These are phyloP conservation scores for Thamnophis elegans DNA, from an alignment of 2,797 vertebrate genomes.

Conservation along the genomic window DNA sequence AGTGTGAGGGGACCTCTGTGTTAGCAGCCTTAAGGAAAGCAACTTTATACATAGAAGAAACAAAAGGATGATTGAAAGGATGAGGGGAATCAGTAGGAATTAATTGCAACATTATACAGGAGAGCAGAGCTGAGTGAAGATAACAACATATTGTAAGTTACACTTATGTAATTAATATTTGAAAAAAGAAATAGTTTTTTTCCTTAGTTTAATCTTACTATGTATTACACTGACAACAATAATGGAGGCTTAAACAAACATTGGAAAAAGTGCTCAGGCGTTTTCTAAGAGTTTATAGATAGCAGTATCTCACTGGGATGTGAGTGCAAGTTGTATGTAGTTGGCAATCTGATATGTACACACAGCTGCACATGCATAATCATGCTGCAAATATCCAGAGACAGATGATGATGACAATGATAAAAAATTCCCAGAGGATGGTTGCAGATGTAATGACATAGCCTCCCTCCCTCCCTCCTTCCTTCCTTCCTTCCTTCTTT, in stretches of 20 bases:
- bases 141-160: not conserved
- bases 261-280: not conserved
- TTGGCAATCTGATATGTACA: not conserved
- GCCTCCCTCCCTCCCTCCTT: accelerated
- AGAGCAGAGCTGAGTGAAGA: not conserved
- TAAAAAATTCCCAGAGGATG: conserved; percentile 6
- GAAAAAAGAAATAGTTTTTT: conserved; percentile 1
- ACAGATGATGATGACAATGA: conserved; percentile 1
- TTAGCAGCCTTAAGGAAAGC: not conserved
- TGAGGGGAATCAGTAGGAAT: not conserved
- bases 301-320: not conserved
- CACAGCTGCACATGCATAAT: not conserved
- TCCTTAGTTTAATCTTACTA: not conserved
- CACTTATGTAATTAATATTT: not conserved
- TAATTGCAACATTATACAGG: not conserved
- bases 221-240: not conserved
- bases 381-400: not conserved
- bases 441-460: conserved; percentile 31
- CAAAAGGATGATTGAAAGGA: not conserved
- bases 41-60: not conserved
- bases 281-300: accelerated
- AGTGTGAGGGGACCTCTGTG: not conserved
- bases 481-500: conserved; percentile 26
- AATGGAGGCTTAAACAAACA: not conserved
- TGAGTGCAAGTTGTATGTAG: not conserved